Evolutionary conservation across 2,888 invertebrate species (phyloP).

Genomic region (Strigamia maritima): DNA sequence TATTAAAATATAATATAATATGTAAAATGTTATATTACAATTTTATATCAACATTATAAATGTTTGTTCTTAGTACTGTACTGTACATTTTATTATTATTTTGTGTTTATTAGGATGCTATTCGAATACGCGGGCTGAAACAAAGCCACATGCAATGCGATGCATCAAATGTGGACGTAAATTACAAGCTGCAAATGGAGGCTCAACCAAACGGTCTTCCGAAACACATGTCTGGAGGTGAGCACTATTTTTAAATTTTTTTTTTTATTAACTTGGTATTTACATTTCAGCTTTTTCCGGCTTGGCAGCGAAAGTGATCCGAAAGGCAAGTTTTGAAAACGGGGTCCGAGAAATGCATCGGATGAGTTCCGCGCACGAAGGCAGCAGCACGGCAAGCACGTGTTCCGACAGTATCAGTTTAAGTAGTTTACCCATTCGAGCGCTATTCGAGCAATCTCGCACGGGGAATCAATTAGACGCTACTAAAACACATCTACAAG

Average conservation of each 20-base stretch:
- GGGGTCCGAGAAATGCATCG: conserved; percentile 61
- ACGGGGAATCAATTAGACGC: conserved; percentile 36
- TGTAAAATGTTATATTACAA: too few species aligned
- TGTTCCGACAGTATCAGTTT: conserved; percentile 83
- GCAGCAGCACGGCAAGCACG: conserved; percentile 73
- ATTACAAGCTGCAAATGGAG: background rate
- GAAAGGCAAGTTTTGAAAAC: conserved; percentile 83
- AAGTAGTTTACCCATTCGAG: conserved; percentile 47
- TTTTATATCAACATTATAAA: too few species aligned
- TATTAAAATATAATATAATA: too few species aligned
- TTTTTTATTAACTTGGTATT: background rate
- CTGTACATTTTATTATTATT: background rate
- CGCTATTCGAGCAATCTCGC: background rate
- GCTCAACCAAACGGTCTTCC: background rate
- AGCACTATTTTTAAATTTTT: background rate
- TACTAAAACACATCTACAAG: conserved; percentile 41
- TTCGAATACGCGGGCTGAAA: background rate
- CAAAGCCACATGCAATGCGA: background rate
- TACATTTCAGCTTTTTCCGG: conserved; percentile 5
- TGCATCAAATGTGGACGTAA: background rate
- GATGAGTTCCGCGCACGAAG: conserved; percentile 66
- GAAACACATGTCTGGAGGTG: background rate
- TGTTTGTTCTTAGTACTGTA: too few species aligned
- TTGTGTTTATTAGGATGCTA: background rate
- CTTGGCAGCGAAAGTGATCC: conserved; percentile 58